Percentiles rank a stretch among this genome's conserved stretches.
These are phyloP conservation scores for Caenorhabditis sp. DNA, from an alignment of 2,888 invertebrate species.

Conservation along the genomic window DNA sequence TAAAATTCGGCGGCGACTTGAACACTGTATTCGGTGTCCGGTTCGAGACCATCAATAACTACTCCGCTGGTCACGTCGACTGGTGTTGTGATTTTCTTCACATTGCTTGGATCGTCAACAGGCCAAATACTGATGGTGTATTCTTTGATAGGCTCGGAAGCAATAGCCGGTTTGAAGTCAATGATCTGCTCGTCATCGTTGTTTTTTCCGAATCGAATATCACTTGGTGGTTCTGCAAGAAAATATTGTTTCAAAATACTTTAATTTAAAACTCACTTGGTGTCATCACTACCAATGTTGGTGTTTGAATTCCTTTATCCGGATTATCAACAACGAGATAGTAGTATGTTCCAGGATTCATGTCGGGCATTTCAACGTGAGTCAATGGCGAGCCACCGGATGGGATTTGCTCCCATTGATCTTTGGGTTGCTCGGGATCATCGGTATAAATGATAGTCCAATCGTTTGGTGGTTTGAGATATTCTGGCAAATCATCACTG, in stretches of 20 bases:
- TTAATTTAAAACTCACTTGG: conserved; percentile 54
- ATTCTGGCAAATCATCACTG: conserved; percentile 62
- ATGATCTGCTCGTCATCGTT: conserved; percentile 68
- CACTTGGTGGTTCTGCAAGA: conserved; percentile 63
- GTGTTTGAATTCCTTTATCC: conserved; percentile 64
- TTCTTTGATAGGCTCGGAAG: conserved; percentile 51
- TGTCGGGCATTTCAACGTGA: conserved; percentile 52
- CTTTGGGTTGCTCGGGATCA: conserved; percentile 58
- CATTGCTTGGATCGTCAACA: conserved; percentile 51
- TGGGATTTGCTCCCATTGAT: conserved; percentile 60
- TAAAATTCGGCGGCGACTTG: conserved; percentile 64
- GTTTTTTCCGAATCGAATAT: conserved; percentile 66
- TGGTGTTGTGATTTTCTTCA: conserved; percentile 43
- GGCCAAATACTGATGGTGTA: conserved; percentile 60
- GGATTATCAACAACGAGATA: conserved; percentile 65
- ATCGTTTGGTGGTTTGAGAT: conserved; percentile 62
- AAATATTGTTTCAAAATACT: not conserved
- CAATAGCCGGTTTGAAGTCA: conserved; percentile 65
- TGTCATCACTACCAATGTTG: conserved; percentile 62
- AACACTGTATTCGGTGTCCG: conserved; percentile 66
- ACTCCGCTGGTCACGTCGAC: conserved; percentile 49
- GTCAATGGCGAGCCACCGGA: conserved; percentile 60
- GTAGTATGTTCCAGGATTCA: conserved; percentile 64
- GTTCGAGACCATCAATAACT: conserved; percentile 54
- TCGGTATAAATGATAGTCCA: conserved; percentile 67